phyloP scores from a whole-genome alignment of 1,140 invertebrate genomes.

The Lutraria rhynchaena region DNA sequence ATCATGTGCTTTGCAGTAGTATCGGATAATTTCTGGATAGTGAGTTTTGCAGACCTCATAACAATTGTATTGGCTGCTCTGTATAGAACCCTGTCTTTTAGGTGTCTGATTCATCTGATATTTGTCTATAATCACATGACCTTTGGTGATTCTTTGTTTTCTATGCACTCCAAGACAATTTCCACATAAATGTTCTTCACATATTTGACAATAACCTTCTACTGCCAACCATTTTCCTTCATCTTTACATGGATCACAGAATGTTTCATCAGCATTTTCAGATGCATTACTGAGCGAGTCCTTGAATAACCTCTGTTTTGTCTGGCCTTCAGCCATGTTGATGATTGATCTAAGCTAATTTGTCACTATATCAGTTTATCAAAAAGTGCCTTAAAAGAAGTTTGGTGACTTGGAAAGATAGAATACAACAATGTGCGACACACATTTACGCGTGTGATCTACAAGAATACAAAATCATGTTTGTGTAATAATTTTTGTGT shows the following conservation, averaged over 20 bases:
- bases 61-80: background rate
- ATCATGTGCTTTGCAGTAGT: background rate
- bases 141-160: background rate
- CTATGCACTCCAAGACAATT: background rate
- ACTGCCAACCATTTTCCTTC: background rate
- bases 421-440: no score
- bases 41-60: background rate
- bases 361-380: no score
- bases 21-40: background rate
- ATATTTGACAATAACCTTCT: background rate
- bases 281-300: no score
- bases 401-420: no score
- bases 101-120: background rate
- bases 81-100: background rate
- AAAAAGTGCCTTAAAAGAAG: no score
- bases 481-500: no score
- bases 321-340: no score
- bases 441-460: no score
- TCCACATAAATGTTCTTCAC: background rate
- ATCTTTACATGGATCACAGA: background rate
- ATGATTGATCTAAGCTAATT: no score
- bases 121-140: background rate
- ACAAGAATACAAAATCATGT: no score
- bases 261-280: background rate
- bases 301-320: no score